Evolutionary conservation across 2,888 invertebrate species (phyloP).

Genomic region (Pterobdella sp.): DNA sequence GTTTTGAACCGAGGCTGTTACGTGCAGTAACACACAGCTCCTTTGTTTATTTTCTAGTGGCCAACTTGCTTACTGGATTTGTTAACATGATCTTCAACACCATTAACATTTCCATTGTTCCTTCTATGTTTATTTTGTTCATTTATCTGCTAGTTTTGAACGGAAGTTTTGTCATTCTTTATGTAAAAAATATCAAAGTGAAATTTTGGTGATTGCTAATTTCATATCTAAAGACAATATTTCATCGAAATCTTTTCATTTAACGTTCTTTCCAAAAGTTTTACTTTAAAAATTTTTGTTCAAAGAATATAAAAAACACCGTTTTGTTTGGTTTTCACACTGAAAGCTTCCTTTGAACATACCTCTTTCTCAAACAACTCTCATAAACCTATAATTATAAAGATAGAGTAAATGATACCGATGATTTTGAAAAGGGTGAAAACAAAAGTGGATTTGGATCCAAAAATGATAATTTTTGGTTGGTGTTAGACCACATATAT

Average conservation of each 20-base stretch:
- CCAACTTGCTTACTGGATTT: conserved; percentile 75
- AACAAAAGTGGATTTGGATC: neutral
- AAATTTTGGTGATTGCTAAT: conserved; percentile 30
- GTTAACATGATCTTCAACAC: conserved; percentile 69
- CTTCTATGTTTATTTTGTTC: conserved; percentile 40
- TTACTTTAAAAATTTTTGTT: too few relatives aligned
- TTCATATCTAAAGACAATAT: too few relatives aligned
- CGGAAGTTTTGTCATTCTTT: conserved; percentile 17
- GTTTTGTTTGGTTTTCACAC: too few relatives aligned
- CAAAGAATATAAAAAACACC: too few relatives aligned
- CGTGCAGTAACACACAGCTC: conserved; percentile 73
- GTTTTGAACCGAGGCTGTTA: conserved; percentile 51
- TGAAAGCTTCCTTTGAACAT: too few relatives aligned
- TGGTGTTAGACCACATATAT: neutral
- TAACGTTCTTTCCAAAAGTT: too few relatives aligned
- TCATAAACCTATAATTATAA: too few relatives aligned
- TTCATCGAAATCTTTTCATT: too few relatives aligned
- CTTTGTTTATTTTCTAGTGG: conserved; percentile 70
- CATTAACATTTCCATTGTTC: conserved; percentile 38
- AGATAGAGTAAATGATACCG: too few relatives aligned
- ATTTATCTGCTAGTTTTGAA: conserved; percentile 44
- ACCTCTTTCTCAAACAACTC: too few relatives aligned
- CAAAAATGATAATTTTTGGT: neutral
- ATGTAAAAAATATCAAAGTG: conserved; percentile 17
- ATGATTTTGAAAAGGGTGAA: neutral